These are phyloP conservation scores for Stenolophus ochropezus DNA, from an alignment of 2,888 invertebrate species.

Conservation along the genomic window DNA sequence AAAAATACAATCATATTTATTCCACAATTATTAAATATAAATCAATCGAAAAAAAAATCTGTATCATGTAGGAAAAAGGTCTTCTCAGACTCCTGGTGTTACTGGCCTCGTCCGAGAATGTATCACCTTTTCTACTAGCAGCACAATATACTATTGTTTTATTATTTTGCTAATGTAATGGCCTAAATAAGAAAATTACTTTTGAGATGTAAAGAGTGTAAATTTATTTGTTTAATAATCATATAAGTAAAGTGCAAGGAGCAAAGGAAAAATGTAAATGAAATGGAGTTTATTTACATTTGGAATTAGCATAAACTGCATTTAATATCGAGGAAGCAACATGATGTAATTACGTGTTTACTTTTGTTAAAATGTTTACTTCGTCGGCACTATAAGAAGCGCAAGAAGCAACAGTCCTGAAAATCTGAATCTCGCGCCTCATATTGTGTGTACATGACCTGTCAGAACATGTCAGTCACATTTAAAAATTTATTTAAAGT, in stretches of 20 bases:
- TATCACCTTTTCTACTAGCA: too few species aligned
- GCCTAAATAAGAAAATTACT: too few species aligned
- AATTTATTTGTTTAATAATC: not conserved
- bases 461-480: conserved; percentile 48
- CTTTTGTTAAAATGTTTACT: not conserved
- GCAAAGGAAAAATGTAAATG: not conserved
- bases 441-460: conserved; percentile 13
- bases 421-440: conserved; percentile 6
- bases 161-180: too few species aligned
- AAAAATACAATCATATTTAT: too few species aligned
- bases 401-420: conserved; percentile 10
- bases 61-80: too few species aligned
- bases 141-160: too few species aligned
- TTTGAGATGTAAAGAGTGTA: too few species aligned
- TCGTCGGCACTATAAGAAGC: not conserved
- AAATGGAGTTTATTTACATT: conserved; percentile 5
- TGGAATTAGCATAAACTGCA: not conserved
- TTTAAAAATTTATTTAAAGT: conserved; percentile 53
- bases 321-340: not conserved
- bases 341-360: not conserved
- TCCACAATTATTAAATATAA: too few species aligned
- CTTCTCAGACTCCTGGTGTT: too few species aligned
- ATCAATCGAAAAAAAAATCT: too few species aligned
- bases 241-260: not conserved
- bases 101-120: too few species aligned